Base-by-base conservation (phyloP, 2,888 invertebrate species). In the Trisateles emortualis region DNA sequence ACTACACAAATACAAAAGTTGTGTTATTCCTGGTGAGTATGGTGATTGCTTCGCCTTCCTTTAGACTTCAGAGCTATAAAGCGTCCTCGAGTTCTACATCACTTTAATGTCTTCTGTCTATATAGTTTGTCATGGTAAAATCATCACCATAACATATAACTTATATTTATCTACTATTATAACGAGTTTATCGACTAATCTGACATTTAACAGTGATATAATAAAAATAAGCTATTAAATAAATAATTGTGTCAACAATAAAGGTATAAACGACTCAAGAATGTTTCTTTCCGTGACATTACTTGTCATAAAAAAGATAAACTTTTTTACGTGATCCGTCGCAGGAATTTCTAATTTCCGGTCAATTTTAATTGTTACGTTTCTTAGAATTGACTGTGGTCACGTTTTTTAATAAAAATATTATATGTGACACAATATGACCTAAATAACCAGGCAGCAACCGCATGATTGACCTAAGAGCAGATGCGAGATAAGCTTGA, bases 281-380 rank as follows among this genome's bases (percentile, higher is more conserved):
- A 65, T 63, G 60, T 58, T 53, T 56, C 59, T 59, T 48, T 53
- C 58, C 69, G 71, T 74, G 67, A 68, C 65, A 69, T 68, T 74
- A 72, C 69, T 70, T 67, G 64, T 72, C 62, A 69, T 69, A 72
- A 74, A 73, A 74, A 74, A 50, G 54, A 59, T 49, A 43, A 52
- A 48, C 58, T 64, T 75, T 79, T 74, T 73, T 70, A 65, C 59
- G 41, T 54, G 61, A 61, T 52, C 53, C 74, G 63, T 54, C 66
- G 60, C 59, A 78, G 78, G 86, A 84, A 86, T 88, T 80, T 86
- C 76, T 84, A 89, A 88, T 89, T 84, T 89, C 88, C 87, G 87
- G 86, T 66, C 67, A 59, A 58, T 63, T 68, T 71, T 70, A 62
- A 74, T 74, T 72, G 67, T 74, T 65, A 64, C 55, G 46, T 59